These are phyloP conservation scores for Neocrepidodera transversa DNA, from an alignment of 2,888 invertebrate species.

Conservation along the genomic window DNA sequence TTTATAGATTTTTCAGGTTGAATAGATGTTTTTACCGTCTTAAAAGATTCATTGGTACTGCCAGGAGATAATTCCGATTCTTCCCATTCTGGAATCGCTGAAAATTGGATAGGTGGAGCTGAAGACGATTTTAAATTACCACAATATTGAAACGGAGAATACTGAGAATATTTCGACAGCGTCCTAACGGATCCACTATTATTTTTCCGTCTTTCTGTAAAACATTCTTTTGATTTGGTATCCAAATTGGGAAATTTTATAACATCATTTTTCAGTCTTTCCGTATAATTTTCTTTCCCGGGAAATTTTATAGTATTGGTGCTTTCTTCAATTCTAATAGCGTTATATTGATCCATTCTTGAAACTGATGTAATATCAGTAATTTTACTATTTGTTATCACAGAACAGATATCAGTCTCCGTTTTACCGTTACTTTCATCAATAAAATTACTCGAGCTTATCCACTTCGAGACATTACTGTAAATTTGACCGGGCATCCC, in stretches of 20 bases:
- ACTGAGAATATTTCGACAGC: slow-evolving; percentile 46
- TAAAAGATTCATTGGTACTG: slow-evolving; percentile 45
- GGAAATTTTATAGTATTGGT: slow-evolving; percentile 43
- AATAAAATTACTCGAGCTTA: slow-evolving; percentile 54
- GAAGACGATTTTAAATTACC: slow-evolving; percentile 41
- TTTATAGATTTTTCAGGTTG: too few relatives aligned
- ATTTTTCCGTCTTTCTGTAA: too few relatives aligned
- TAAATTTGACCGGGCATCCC: slow-evolving; percentile 44
- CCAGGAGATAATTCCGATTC: slow-evolving; percentile 60
- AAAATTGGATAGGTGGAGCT: slow-evolving; percentile 48
- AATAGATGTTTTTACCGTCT: slow-evolving; percentile 55
- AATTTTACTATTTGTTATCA: slow-evolving; percentile 40
- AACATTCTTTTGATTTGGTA: too few relatives aligned
- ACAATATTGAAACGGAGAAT: slow-evolving; percentile 40
- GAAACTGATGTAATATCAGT: slow-evolving; percentile 52
- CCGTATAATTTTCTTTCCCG: slow-evolving; percentile 39
- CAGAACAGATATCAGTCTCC: slow-evolving; percentile 40
- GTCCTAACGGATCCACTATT: slow-evolving; percentile 39
- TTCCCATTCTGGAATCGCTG: slow-evolving; percentile 54
- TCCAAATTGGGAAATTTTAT: too few relatives aligned
- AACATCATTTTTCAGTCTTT: slow-evolving; percentile 36
- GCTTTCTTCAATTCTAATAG: slow-evolving; percentile 45
- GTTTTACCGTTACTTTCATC: slow-evolving; percentile 37
- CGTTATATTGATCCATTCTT: slow-evolving; percentile 41
- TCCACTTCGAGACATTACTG: slow-evolving; percentile 54